Base-by-base conservation (phyloP, 92 coral and sea anemone genomes). In the Metridium senile region DNA sequence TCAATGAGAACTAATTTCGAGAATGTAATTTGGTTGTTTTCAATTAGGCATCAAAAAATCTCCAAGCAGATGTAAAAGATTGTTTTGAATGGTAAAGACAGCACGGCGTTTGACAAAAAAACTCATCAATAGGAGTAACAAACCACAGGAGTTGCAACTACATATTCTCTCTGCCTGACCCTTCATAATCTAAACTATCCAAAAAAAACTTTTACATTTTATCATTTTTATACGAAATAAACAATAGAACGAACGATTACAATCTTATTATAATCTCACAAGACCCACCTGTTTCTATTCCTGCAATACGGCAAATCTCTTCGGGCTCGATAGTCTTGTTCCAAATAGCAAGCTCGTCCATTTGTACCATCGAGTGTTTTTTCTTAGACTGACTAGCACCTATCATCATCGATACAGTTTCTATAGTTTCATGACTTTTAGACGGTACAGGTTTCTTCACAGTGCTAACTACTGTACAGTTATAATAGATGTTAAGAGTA, bases 331-430 rank as follows among this genome's bases (percentile, higher is more conserved):
- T 52, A 25, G 85, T 84, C 49, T 66, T 54, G 65, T 85, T 84
- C 99, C 99, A 95, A 53, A 95, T 81, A 49, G 99, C 99, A 52
- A 95, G 87, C 58, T 95, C 98, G 35, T 95, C 99, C 26, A 95
- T 77, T 34, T 86, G 46, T 58, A 94, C 47, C 30, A 76, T 87
- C 4, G 84, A 81, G 39, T 88, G 79, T 63, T 92, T 95, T 79
- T 74, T 89, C 52, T 82, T 69, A 13, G 80, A 88, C 53, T 87
- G 99, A 57, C 92, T 95, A 1, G 99, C 99, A 26, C 99, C 99
- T 33, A 96, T 62, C 46, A 92, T 81, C 58, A 92, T 51, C 22
- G 86, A 74, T 16, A 75, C 77, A 20, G 34, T 58, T 0, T 46
- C 8, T 34, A 70, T 35, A 10, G 22, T 31, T 31, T 52, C 31